Conservation (phyloP, 2,797 vertebrate genomes). For the Sebastes nivosus region DNA sequence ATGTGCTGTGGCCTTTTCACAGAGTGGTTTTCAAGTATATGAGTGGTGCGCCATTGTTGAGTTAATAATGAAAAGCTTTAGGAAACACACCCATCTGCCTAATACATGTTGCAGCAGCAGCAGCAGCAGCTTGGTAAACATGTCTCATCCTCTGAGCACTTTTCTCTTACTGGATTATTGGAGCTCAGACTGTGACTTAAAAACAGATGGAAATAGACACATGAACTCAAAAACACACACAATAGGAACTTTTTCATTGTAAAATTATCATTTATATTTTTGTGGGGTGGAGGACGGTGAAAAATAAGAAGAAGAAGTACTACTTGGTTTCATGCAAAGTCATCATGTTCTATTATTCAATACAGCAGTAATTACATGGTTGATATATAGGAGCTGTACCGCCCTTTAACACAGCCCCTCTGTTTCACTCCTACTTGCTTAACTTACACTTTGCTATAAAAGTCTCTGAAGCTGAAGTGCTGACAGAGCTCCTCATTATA, state of each 20-base stretch:
- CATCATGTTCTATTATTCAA: background rate
- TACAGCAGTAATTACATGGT: background rate
- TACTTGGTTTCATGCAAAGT: background rate
- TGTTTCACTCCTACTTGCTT: conserved; percentile 16
- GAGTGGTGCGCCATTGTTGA: conserved; percentile 16
- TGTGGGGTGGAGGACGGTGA: background rate
- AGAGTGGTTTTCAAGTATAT: conserved; percentile 17
- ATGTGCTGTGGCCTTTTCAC: background rate
- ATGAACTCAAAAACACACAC: background rate
- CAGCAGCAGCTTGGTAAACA: conserved; percentile 35
- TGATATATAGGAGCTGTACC: background rate
- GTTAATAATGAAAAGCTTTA: conserved; percentile 47
- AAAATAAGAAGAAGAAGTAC: background rate
- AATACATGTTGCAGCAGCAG: conserved; percentile 25
- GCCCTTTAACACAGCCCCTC: background rate
- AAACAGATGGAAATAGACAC: conserved; percentile 28
- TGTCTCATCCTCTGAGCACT: background rate
- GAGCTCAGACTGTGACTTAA: conserved; percentile 8
- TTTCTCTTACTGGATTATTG: conserved; percentile 2
- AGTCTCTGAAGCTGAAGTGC: conserved; percentile 28
- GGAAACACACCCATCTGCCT: conserved; percentile 41
- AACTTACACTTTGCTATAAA: conserved; percentile 34
- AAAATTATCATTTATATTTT: background rate
- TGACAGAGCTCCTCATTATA: conserved; percentile 49
- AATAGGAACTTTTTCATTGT: background rate